Evolutionary conservation across 2,888 invertebrate species (phyloP).

Genomic region (Dromius quadrimaculatus): DNA sequence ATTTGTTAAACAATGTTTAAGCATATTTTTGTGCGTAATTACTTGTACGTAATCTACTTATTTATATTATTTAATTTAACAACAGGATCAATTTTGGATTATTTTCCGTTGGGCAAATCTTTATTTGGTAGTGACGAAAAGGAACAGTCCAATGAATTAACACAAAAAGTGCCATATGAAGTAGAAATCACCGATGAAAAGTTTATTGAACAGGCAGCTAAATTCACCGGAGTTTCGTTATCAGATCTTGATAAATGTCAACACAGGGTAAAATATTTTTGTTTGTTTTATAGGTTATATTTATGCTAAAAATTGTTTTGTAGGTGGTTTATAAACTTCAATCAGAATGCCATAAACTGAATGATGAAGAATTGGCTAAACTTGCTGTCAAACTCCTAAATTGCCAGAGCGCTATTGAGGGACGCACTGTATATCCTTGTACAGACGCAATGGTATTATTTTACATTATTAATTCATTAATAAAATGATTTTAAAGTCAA

Average conservation of each 20-base stretch:
- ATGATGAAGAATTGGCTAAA: slow-evolving; percentile 76
- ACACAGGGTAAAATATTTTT: slow-evolving; percentile 67
- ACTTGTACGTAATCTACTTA: slow-evolving; percentile 12
- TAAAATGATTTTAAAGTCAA: not conserved
- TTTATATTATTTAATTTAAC: slow-evolving; percentile 23
- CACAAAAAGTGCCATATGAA: slow-evolving; percentile 68
- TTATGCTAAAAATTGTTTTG: slow-evolving; percentile 52
- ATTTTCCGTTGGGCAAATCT: slow-evolving; percentile 43
- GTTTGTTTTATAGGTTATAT: not conserved
- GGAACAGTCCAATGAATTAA: slow-evolving; percentile 56
- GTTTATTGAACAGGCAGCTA: slow-evolving; percentile 73
- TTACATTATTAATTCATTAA: slow-evolving; percentile 23
- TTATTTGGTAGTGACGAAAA: slow-evolving; percentile 49
- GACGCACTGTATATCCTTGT: slow-evolving; percentile 72
- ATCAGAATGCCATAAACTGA: slow-evolving; percentile 71
- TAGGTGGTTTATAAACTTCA: slow-evolving; percentile 73
- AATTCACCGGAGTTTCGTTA: slow-evolving; percentile 70
- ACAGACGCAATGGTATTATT: slow-evolving; percentile 71
- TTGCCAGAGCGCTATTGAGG: slow-evolving; percentile 75
- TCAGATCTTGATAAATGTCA: slow-evolving; percentile 74
- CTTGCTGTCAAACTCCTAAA: slow-evolving; percentile 76
- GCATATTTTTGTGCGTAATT: slow-evolving; percentile 5
- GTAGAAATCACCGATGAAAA: slow-evolving; percentile 71
- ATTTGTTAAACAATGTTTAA: slow-evolving; percentile 17
- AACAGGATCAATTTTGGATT: slow-evolving; percentile 43